A percentile compares a stretch with the other conserved stretches of the same genome.
These are phyloP conservation scores for Salvelinus alpinus DNA, from an alignment of 2,113 vertebrate species.

Conservation along the genomic window DNA sequence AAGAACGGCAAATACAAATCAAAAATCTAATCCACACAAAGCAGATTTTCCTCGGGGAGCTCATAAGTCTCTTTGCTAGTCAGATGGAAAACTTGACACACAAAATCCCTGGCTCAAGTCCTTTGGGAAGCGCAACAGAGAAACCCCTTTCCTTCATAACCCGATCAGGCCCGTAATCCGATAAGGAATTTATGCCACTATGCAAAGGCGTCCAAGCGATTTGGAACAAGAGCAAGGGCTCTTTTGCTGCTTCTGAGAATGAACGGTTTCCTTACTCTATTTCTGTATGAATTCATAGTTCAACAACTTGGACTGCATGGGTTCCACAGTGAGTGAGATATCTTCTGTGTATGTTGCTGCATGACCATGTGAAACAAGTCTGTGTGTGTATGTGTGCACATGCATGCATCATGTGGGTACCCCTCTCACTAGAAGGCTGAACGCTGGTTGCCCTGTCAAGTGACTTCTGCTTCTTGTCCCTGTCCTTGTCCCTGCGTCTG, in stretches of 20 bases:
- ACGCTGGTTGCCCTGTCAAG: constrained; percentile 79
- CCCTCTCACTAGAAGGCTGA: constrained; percentile 70
- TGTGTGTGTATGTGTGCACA: too few relatives aligned
- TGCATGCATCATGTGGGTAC: neutral
- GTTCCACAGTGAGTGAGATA: too few relatives aligned
- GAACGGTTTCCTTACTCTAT: too few relatives aligned
- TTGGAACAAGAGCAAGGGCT: constrained; percentile 18
- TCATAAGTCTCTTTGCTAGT: constrained; percentile 31
- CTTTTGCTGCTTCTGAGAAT: neutral
- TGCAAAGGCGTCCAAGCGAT: constrained; percentile 26
- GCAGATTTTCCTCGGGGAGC: constrained; percentile 43
- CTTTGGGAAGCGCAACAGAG: constrained; percentile 36
- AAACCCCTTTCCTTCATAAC: constrained; percentile 44
- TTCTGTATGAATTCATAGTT: too few relatives aligned
- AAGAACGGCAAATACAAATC: constrained; percentile 13
- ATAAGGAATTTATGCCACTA: constrained; percentile 48
- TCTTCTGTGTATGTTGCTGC: too few relatives aligned
- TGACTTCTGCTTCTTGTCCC: constrained; percentile 87
- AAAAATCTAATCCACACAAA: constrained; percentile 34
- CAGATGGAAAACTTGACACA: constrained; percentile 46
- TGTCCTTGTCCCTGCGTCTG: constrained; percentile 88
- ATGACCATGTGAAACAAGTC: neutral
- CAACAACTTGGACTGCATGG: too few relatives aligned
- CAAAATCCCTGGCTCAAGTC: constrained; percentile 40
- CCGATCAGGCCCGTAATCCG: constrained; percentile 59